phyloP scores from a whole-genome alignment of 2,113 vertebrate genomes.

The Halcyon senegalensis region DNA sequence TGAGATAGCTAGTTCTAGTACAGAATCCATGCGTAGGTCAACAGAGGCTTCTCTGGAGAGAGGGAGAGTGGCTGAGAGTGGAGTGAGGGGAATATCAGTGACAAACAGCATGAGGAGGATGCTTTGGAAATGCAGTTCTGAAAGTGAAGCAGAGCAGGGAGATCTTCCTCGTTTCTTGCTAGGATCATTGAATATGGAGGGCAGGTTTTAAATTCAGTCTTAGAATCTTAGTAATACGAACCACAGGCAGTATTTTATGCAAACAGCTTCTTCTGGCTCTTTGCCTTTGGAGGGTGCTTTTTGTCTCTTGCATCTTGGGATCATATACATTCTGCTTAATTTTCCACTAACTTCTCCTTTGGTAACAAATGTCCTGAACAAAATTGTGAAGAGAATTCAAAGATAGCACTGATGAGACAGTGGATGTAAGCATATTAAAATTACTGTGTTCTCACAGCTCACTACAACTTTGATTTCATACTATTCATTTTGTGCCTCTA shows the following conservation, averaged over 20 bases:
- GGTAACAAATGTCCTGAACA: background rate
- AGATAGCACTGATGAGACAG: background rate
- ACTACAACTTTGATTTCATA: background rate
- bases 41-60: background rate
- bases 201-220: background rate
- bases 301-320: background rate
- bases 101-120: background rate
- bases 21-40: background rate
- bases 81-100: background rate
- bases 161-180: background rate
- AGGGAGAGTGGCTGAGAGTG: background rate
- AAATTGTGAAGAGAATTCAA: background rate
- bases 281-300: background rate
- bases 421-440: background rate
- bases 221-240: background rate
- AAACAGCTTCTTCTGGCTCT: background rate
- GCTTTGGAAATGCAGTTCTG: background rate
- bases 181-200: background rate
- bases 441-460: background rate
- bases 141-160: background rate
- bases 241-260: background rate
- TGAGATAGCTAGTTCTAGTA: background rate
- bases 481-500: background rate
- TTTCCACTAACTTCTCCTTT: background rate
- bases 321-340: background rate